Percentiles rank a stretch among this genome's conserved stretches.
These are phyloP conservation scores for Zenarchopterus dispar DNA, from an alignment of 2,797 vertebrate species.

Conservation along the genomic window DNA sequence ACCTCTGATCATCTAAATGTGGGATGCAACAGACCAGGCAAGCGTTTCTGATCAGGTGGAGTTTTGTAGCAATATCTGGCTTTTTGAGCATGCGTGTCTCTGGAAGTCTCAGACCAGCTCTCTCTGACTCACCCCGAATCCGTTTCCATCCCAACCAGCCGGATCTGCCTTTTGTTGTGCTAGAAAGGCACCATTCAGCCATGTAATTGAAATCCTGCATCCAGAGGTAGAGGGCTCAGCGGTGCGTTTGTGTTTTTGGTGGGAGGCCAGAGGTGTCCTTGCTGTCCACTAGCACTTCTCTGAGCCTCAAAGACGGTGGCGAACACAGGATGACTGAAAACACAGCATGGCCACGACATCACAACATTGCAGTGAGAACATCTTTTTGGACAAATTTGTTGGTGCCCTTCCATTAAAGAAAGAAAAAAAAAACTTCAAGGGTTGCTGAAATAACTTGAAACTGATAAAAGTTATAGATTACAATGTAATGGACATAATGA, in stretches of 20 bases:
- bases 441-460: too few species aligned
- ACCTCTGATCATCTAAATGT: slow-evolving; percentile 13
- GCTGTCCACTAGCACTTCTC: not conserved
- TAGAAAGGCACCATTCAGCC: slow-evolving; percentile 76
- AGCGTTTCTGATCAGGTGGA: slow-evolving; percentile 17
- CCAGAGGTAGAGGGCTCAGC: slow-evolving; percentile 44
- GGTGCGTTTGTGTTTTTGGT: slow-evolving; percentile 30
- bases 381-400: too few species aligned
- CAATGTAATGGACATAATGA: too few species aligned
- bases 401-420: too few species aligned
- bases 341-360: too few species aligned
- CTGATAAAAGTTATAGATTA: too few species aligned
- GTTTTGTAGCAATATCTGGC: slow-evolving; percentile 47
- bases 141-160: slow-evolving; percentile 83
- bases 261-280: not conserved
- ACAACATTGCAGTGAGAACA: not conserved
- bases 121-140: slow-evolving; percentile 40
- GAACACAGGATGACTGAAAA: not conserved
- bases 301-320: slow-evolving; percentile 2
- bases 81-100: slow-evolving; percentile 50
- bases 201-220: slow-evolving; percentile 82
- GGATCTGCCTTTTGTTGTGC: slow-evolving; percentile 82
- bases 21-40: slow-evolving; percentile 1
- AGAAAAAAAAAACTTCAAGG: too few species aligned
- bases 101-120: slow-evolving; percentile 27